Evolutionary conservation across 2,113 vertebrate genomes (phyloP), one percentile per base, ranked within the genome.

Genomic region (Oreotrochilus melanogaster): DNA sequence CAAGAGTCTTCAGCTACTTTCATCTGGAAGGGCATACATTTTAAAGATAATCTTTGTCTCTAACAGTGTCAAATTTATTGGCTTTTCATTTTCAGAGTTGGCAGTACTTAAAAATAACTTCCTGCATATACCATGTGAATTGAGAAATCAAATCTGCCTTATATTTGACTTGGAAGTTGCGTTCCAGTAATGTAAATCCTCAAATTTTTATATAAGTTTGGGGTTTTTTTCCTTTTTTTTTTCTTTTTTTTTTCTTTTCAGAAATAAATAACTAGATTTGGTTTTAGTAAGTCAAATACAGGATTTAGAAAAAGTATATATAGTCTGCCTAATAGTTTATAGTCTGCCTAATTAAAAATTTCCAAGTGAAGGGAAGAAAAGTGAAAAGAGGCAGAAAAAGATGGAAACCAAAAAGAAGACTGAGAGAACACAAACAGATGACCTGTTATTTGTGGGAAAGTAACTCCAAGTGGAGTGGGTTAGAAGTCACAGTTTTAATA

Each of bases 391-490:
- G 8, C 10, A 67, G 61, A 33, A 15, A 75, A 76, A 43, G 22
- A 47, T 0, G 1, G 92, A 66, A 47, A 69, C 31, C 21, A 74
- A 74, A 62, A 86, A 79, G 18, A 37, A 48, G 8, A 5, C 21
- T 0, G 0, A 64, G 10, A 47, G 3, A 70, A 30, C 14, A 37
- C 8, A 4, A 31, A 39, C 5, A 65, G 47, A 67, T 27, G 11
- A 39, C 7, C 9, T 7, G 66, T 88, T 56, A 62, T 47, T 24
- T 35, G 10, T 70, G 33, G 50, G 47, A 88, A 30, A 83, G 9
- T 6, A 73, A 10, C 8, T 28, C 22, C 25, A 70, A 62, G 51
- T 50, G 14, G 6, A 33, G 48, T 30, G 15, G 19, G 57, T 73
- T 91, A 66, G 43, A 79, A 71, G 64, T 50, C 4, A 30, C 1